Evolutionary conservation across 2,888 invertebrate species (phyloP), one percentile per base, ranked within the genome.

Genomic region (Tigriopus californicus): DNA sequence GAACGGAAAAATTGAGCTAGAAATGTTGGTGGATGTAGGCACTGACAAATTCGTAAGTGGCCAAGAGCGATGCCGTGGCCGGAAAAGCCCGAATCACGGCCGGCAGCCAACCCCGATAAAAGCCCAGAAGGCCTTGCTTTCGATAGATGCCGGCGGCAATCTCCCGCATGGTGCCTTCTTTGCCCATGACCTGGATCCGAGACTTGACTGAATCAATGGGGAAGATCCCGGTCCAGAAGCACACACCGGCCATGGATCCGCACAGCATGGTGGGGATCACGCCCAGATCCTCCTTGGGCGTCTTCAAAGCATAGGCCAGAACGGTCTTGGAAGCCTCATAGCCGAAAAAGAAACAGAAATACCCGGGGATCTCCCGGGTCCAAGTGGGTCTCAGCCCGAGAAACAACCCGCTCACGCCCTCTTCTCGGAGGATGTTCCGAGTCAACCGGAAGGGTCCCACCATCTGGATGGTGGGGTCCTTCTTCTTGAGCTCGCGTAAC

Each of bases 161-260:
- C 2, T 40, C 25, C 2, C 24, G 22, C 24, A 52, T 24, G 33
- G 52, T 33, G 24, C 15, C 33, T 20, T 24, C 15, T 15, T 24
- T 40, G 5, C 52, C 52, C 24, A 24, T 20, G 52, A 55, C 55
- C 41, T 55, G 55, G n/a, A 55, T 55, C 55, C 55, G n/a, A 15
- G 55, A 55, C 15, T 55, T 55, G 40, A 55, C 41, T 11, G 41
- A 40, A 41, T 55, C 55, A 40, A 55, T 55, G 11, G 55, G 55
- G 15, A 55, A 55, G 15, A 55, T 41, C 15, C 22, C 33, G n/a
- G 33, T 13, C 55, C 55, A 55, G n/a, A 25, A 55, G 15, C 41
- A 41, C 15, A 55, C 18, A 13, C 55, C 55, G 1, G 24, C 40
- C 40, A 41, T 41, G 18, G 18, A 20, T 15, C 41, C 41, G 41